phyloP scores from a whole-genome alignment of 1,140 invertebrate genomes.

The Dinoponera quadriceps region DNA sequence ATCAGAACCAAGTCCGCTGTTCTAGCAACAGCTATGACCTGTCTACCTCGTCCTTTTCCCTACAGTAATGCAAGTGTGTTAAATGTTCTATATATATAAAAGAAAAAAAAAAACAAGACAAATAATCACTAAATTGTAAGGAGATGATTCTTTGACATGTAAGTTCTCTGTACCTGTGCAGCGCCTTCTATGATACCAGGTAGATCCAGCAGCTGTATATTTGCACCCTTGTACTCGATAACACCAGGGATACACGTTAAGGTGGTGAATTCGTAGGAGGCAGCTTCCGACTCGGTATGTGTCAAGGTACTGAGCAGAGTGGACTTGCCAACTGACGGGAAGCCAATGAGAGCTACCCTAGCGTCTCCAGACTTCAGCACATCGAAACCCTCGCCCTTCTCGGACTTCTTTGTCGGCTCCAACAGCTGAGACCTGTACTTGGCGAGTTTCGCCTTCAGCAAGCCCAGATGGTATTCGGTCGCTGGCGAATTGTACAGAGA shows the following conservation, averaged over 20 bases:
- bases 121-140: neutral
- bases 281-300: constrained; percentile 97
- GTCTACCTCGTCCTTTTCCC: constrained; percentile 85
- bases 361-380: constrained; percentile 99
- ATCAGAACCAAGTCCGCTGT: constrained; percentile 99
- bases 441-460: constrained; percentile 99
- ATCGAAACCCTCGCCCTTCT: constrained; percentile 99
- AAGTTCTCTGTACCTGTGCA: constrained; percentile 88
- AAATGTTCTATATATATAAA: neutral
- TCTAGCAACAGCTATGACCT: constrained; percentile 98
- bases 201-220: constrained; percentile 98
- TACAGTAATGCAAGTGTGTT: constrained; percentile 59
- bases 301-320: constrained; percentile 97
- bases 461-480: constrained; percentile 99
- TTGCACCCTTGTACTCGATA: constrained; percentile 98
- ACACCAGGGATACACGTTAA: constrained; percentile 99
- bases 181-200: constrained; percentile 99
- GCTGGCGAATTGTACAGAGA: constrained; percentile 87
- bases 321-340: constrained; percentile 98
- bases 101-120: neutral
- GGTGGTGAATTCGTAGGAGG: constrained; percentile 99
- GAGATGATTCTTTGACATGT: neutral
- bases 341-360: constrained; percentile 98
- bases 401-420: constrained; percentile 97
- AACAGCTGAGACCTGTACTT: constrained; percentile 98